These are phyloP conservation scores for Polietes domitor DNA, from an alignment of 2,888 invertebrate species.

Conservation along the genomic window DNA sequence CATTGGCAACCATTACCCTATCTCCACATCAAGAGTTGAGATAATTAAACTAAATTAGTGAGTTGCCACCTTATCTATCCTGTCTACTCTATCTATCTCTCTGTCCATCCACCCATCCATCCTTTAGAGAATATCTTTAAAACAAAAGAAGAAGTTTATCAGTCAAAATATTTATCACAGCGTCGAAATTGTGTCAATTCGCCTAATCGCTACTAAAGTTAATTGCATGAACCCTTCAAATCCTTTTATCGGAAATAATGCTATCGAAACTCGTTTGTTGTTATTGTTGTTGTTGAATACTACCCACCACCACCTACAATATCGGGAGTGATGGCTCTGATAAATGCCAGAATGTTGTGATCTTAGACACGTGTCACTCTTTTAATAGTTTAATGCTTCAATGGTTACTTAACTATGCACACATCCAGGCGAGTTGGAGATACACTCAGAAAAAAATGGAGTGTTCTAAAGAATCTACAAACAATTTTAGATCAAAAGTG, in stretches of 20 bases:
- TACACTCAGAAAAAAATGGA: background rate
- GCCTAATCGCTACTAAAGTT: background rate
- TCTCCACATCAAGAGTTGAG: too few species aligned
- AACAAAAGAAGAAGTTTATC: background rate
- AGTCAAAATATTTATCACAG: background rate
- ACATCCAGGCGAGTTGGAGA: background rate
- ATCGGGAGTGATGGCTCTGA: background rate
- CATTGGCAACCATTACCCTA: too few species aligned
- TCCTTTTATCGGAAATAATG: background rate
- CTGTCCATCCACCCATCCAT: too few species aligned
- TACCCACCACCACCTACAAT: background rate
- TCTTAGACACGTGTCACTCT: conserved; percentile 28
- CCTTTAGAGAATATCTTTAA: background rate
- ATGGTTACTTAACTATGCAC: conserved; percentile 15
- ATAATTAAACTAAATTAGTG: too few species aligned
- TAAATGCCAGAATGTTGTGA: conserved; percentile 9
- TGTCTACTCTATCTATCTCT: too few species aligned
- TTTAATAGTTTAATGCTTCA: conserved; percentile 18
- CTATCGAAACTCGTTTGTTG: too few species aligned
- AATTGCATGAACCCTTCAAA: background rate
- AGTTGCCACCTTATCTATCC: too few species aligned
- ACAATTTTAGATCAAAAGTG: too few species aligned
- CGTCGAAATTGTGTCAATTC: background rate
- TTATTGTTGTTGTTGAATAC: background rate
- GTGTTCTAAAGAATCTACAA: too few species aligned